Conservation (phyloP, 92 coral and sea anemone genomes). For the Porites evermanni region DNA sequence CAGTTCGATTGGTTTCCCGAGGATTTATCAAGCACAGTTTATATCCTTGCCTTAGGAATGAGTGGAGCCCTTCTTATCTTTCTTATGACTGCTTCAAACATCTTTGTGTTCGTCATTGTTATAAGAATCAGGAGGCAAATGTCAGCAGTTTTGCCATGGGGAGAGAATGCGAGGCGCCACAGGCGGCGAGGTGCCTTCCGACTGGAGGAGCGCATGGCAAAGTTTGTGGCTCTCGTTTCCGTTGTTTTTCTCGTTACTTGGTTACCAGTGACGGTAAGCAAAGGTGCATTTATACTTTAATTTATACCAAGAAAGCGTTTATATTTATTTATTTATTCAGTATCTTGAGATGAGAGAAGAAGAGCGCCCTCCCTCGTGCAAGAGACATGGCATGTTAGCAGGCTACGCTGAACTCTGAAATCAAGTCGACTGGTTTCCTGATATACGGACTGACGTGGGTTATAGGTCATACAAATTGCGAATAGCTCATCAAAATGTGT, state of each 20-base stretch:
- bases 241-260: constrained; percentile 66
- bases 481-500: too few species aligned
- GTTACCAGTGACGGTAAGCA: constrained; percentile 74
- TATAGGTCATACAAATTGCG: too few species aligned
- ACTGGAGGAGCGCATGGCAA: constrained; percentile 74
- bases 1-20: constrained; percentile 61
- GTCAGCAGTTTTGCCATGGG: constrained; percentile 47
- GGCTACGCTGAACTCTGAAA: too few species aligned
- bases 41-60: constrained; percentile 26
- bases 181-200: constrained; percentile 45
- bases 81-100: constrained; percentile 55
- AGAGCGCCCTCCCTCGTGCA: too few species aligned
- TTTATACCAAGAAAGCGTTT: too few species aligned
- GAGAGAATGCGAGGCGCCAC: constrained; percentile 21
- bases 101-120: constrained; percentile 54
- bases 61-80: constrained; percentile 28
- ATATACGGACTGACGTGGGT: too few species aligned
- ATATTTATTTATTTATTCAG: too few species aligned
- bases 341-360: too few species aligned
- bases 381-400: too few species aligned
- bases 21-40: constrained; percentile 11
- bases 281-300: too few species aligned
- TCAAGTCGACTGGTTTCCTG: too few species aligned
- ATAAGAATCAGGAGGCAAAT: constrained; percentile 46
- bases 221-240: constrained; percentile 72